Evolutionary conservation across 2,113 vertebrate genomes (phyloP).

Genomic region (Phaethon lepturus): DNA sequence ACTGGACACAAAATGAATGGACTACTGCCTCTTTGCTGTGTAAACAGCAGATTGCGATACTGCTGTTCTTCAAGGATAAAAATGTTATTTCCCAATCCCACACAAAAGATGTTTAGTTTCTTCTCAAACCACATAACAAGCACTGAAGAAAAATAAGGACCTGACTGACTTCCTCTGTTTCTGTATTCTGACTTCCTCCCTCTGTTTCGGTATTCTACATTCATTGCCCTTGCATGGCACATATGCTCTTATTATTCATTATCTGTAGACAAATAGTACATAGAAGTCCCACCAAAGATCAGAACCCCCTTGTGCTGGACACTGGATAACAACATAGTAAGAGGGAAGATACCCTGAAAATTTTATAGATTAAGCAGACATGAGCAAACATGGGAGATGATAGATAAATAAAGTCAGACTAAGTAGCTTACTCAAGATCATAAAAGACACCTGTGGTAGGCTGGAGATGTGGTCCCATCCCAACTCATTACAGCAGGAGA

Average conservation of each 20-base stretch:
- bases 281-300: not conserved
- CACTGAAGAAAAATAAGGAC: not conserved
- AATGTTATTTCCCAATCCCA: not conserved
- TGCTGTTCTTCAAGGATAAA: not conserved
- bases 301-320: not conserved
- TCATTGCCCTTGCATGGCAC: not conserved
- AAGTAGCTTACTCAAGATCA: not conserved
- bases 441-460: not conserved
- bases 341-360: not conserved
- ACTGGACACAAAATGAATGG: not conserved
- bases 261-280: not conserved
- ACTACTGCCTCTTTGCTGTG: not conserved
- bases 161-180: not conserved
- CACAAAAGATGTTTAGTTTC: not conserved
- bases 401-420: not conserved
- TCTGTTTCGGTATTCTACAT: not conserved
- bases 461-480: not conserved
- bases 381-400: not conserved
- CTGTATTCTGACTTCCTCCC: not conserved
- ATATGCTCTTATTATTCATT: not conserved
- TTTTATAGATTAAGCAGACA: not conserved
- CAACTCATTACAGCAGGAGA: not conserved
- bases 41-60: constrained; percentile 58
- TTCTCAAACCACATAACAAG: not conserved
- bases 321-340: not conserved